These are phyloP conservation scores for Lutjanus argentimaculatus DNA, from an alignment of 2,797 vertebrate species.

Conservation along the genomic window DNA sequence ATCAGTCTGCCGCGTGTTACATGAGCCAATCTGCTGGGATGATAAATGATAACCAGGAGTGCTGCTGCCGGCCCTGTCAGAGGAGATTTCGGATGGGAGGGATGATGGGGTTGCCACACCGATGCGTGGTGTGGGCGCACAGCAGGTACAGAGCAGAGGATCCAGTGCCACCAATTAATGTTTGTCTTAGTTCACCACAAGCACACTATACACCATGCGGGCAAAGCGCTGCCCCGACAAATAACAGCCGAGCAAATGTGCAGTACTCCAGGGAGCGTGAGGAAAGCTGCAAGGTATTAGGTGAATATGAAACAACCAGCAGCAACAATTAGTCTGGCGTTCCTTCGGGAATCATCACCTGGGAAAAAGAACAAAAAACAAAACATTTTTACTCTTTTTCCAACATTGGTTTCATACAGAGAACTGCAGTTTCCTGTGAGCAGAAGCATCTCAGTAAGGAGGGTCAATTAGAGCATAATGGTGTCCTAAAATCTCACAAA, in stretches of 20 bases:
- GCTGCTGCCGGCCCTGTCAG: constrained; percentile 81
- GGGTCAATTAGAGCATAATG: constrained; percentile 30
- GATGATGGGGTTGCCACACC: constrained; percentile 78
- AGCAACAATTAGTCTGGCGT: constrained; percentile 64
- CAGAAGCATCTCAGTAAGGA: constrained; percentile 18
- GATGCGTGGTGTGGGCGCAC: constrained; percentile 63
- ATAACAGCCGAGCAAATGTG: constrained; percentile 71
- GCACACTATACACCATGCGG: constrained; percentile 55
- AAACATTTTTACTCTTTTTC: constrained; percentile 3
- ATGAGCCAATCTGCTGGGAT: constrained; percentile 83
- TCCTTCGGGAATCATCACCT: constrained; percentile 59
- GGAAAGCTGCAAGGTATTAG: constrained; percentile 73
- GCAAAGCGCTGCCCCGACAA: constrained; percentile 70
- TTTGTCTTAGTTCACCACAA: constrained; percentile 79
- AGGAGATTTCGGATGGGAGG: constrained; percentile 78
- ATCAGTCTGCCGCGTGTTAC: constrained; percentile 78
- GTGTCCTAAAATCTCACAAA: constrained; percentile 38
- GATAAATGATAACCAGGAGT: constrained; percentile 87
- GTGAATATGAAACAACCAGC: constrained; percentile 67
- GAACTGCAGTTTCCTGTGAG: constrained; percentile 7
- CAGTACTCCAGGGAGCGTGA: constrained; percentile 63
- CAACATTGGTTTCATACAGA: constrained; percentile 12
- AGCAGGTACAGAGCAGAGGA: constrained; percentile 71
- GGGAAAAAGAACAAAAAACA: constrained; percentile 21
- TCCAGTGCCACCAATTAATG: constrained; percentile 82